Evolutionary conservation across 2,888 invertebrate species (phyloP).

Genomic region (Cantharis flavilabris): DNA sequence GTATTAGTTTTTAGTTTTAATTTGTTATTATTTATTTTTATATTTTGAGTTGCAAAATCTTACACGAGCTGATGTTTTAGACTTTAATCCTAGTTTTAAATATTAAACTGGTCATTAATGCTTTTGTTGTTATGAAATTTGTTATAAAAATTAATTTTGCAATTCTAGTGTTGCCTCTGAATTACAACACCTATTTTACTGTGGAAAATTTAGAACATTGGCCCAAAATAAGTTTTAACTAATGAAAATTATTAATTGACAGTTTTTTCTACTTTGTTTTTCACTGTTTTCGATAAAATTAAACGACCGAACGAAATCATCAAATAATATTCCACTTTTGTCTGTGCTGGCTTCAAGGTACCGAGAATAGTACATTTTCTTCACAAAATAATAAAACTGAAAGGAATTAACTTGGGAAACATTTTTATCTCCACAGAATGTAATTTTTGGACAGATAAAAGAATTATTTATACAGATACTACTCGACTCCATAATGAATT

Average conservation of each 20-base stretch:
- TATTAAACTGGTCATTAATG: background rate
- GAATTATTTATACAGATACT: background rate
- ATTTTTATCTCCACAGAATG: background rate
- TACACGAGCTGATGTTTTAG: background rate
- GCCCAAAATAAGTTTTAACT: background rate
- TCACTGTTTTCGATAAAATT: no score
- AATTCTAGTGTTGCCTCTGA: background rate
- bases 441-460: background rate
- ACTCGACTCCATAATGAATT: background rate
- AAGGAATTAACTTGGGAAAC: background rate
- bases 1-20: background rate
- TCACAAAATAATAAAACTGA: background rate
- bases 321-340: background rate
- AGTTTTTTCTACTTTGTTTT: no score
- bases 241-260: background rate
- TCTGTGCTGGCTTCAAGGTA: background rate
- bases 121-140: background rate
- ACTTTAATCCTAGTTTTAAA: background rate
- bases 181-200: background rate
- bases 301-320: background rate
- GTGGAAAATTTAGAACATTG: background rate
- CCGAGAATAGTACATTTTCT: background rate
- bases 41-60: background rate
- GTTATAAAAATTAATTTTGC: background rate
- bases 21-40: background rate